These are phyloP conservation scores for Drosophila lini DNA, from an alignment of 1,140 invertebrate species.

Conservation along the genomic window DNA sequence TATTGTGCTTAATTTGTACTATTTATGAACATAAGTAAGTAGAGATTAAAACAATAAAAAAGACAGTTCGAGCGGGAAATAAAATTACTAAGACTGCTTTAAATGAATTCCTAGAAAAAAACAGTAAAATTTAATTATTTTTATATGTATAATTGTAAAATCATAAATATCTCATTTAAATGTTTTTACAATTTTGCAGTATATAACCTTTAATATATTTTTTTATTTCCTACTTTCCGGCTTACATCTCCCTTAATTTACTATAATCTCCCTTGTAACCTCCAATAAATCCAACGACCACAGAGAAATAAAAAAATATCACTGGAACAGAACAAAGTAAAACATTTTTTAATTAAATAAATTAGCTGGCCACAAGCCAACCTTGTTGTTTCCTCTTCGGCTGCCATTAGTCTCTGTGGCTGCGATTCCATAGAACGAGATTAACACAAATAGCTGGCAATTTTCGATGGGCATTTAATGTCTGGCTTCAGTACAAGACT, in stretches of 20 bases:
- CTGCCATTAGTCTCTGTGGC: conserved; percentile 26
- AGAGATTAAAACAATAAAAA: neutral
- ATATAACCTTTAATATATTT: neutral
- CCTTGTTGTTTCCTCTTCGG: conserved; percentile 37
- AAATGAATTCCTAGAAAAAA: neutral
- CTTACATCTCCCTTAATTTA: neutral
- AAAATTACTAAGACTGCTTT: neutral
- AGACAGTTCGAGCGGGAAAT: neutral
- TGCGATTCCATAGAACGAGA: conserved; percentile 40
- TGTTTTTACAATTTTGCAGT: neutral
- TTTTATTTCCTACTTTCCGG: neutral
- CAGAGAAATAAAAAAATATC: neutral
- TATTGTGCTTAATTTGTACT: neutral
- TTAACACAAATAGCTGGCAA: conserved; percentile 29
- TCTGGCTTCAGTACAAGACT: conserved; percentile 38
- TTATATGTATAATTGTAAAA: no score
- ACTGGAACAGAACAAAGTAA: conserved; percentile 15
- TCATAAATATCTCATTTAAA: no score
- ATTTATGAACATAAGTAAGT: neutral
- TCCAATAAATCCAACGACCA: conserved; percentile 2
- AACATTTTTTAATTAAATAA: conserved; percentile 33
- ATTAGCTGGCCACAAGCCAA: conserved; percentile 36
- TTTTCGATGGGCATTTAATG: conserved; percentile 49
- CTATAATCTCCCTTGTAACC: conserved; percentile 5
- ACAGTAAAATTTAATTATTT: neutral